Evolutionary conservation across 2,888 invertebrate genomes (phyloP).

Genomic region (Sphaeridia pumilis): DNA sequence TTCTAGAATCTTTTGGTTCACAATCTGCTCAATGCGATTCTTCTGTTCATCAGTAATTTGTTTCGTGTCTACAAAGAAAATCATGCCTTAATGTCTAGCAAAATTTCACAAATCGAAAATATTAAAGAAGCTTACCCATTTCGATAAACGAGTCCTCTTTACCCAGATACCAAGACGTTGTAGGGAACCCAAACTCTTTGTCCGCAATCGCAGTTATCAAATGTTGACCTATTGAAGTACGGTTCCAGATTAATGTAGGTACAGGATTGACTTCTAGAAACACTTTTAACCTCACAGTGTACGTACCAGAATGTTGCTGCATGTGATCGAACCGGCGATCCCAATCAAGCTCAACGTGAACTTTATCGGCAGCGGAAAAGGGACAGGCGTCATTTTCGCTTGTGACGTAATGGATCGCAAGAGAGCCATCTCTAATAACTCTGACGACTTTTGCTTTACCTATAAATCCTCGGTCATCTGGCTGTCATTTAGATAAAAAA

Average conservation of each 20-base stretch:
- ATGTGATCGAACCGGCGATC: slow-evolving; percentile 69
- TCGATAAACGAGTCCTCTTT: slow-evolving; percentile 62
- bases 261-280: background rate
- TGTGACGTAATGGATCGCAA: slow-evolving; percentile 60
- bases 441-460: slow-evolving; percentile 54
- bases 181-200: slow-evolving; percentile 52
- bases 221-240: slow-evolving; percentile 80
- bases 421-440: slow-evolving; percentile 55
- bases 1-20: slow-evolving; percentile 56
- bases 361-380: slow-evolving; percentile 51
- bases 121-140: slow-evolving; percentile 41
- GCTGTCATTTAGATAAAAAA: slow-evolving; percentile 45
- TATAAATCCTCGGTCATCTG: slow-evolving; percentile 62
- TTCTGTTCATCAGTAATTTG: slow-evolving; percentile 46
- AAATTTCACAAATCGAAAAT: background rate
- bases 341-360: slow-evolving; percentile 60
- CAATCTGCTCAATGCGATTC: slow-evolving; percentile 47
- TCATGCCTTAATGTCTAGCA: background rate
- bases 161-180: slow-evolving; percentile 75
- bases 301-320: slow-evolving; percentile 75
- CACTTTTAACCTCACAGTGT: background rate
- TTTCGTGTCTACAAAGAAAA: slow-evolving; percentile 42
- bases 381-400: slow-evolving; percentile 38
- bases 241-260: background rate
- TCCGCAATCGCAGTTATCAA: slow-evolving; percentile 67